phyloP scores from a whole-genome alignment of 2,113 vertebrate genomes.

The Gila orcuttii region DNA sequence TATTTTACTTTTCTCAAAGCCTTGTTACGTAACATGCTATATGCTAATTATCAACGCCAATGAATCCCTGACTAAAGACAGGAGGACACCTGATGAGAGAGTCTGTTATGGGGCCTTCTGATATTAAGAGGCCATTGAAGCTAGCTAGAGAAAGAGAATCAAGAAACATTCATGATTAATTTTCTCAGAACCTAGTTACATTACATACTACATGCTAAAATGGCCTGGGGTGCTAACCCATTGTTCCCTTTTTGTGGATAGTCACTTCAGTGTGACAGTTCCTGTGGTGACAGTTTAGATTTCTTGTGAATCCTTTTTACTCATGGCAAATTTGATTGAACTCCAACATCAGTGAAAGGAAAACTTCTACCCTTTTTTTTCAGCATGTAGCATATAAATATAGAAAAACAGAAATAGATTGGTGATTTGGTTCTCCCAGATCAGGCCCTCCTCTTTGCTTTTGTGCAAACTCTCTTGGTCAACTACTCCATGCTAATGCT shows the following conservation, averaged over 20 bases:
- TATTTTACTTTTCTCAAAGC: constrained; percentile 17
- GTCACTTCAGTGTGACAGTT: neutral
- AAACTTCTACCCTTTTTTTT: neutral
- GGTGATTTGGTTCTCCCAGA: neutral
- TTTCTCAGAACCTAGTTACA: neutral
- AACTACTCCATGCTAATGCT: neutral
- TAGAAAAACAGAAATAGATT: neutral
- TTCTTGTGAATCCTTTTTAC: neutral
- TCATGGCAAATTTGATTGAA: neutral
- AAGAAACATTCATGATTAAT: neutral
- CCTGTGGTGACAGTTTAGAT: neutral
- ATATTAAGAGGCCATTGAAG: constrained; percentile 12
- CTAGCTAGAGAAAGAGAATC: neutral
- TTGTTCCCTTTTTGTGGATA: neutral
- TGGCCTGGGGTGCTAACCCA: neutral
- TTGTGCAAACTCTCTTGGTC: constrained; percentile 1
- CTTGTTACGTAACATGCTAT: constrained; percentile 5
- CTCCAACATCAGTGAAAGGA: neutral
- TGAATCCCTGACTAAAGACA: constrained; percentile 18
- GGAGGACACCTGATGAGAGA: neutral
- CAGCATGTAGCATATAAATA: neutral
- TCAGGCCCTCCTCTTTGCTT: neutral
- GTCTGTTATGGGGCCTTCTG: neutral
- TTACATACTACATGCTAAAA: constrained; percentile 10
- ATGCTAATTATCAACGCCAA: neutral